phyloP scores from a whole-genome alignment of 1,140 invertebrate species.

The Gryon sp. region DNA sequence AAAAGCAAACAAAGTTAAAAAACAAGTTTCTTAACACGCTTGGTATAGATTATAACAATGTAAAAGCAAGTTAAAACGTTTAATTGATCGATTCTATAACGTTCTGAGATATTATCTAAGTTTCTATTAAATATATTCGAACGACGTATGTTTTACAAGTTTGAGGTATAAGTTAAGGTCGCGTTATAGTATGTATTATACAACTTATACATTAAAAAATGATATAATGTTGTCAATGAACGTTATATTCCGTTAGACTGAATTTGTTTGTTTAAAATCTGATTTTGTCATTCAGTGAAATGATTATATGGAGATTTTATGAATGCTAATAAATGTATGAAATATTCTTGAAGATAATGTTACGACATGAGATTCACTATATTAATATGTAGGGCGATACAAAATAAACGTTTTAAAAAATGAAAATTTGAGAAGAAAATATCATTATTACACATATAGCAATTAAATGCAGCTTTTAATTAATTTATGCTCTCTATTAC shows the following conservation, averaged over 20 bases:
- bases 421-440: too few relatives aligned
- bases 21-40: too few relatives aligned
- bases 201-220: slow-evolving; percentile 31
- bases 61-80: slow-evolving; percentile 22
- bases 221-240: slow-evolving; percentile 11
- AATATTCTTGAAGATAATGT: too few relatives aligned
- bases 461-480: too few relatives aligned
- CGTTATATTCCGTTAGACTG: background rate
- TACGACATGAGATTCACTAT: too few relatives aligned
- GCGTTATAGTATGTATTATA: slow-evolving; percentile 20
- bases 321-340: too few relatives aligned
- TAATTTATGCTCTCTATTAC: too few relatives aligned
- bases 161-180: slow-evolving; percentile 54
- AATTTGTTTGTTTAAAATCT: slow-evolving; percentile 14
- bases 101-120: slow-evolving; percentile 54
- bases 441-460: too few relatives aligned
- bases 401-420: too few relatives aligned
- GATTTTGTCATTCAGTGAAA: background rate
- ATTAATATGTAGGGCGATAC: too few relatives aligned
- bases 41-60: slow-evolving; percentile 24
- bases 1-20: too few relatives aligned
- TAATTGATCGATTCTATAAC: slow-evolving; percentile 48
- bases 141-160: slow-evolving; percentile 35
- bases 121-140: slow-evolving; percentile 40
- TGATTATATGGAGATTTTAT: too few relatives aligned